Conservation (phyloP, 1,140 invertebrate genomes). For the Saxidomus purpurata region DNA sequence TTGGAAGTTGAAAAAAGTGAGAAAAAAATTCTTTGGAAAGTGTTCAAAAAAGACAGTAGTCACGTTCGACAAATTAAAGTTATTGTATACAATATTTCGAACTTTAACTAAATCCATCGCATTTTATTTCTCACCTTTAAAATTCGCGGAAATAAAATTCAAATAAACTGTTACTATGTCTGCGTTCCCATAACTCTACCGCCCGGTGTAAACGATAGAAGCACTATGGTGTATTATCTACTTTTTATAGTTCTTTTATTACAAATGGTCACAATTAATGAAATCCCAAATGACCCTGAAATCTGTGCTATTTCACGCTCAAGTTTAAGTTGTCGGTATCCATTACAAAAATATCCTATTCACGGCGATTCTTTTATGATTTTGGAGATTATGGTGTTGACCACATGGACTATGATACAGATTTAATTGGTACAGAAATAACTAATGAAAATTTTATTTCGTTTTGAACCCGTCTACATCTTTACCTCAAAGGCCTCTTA, state of each 20-base stretch:
- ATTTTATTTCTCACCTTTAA: constrained; percentile 9
- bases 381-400: constrained; percentile 33
- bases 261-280: constrained; percentile 62
- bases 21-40: too few species aligned
- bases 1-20: too few species aligned
- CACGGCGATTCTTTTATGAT: constrained; percentile 46
- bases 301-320: constrained; percentile 58
- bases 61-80: too few species aligned
- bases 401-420: constrained; percentile 10
- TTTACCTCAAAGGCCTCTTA: constrained; percentile 60
- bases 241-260: constrained; percentile 60
- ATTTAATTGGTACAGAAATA: constrained; percentile 65
- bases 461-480: constrained; percentile 36
- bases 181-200: constrained; percentile 18
- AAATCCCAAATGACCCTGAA: constrained; percentile 65
- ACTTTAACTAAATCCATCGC: neutral
- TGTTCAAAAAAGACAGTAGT: too few species aligned
- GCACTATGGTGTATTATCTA: constrained; percentile 17
- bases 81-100: neutral
- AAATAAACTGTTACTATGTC: constrained; percentile 21
- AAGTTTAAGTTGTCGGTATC: constrained; percentile 44
- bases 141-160: constrained; percentile 46
- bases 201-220: constrained; percentile 16
- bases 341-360: constrained; percentile 43
- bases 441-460: constrained; percentile 65